Conservation (phyloP, 2,113 vertebrate species). For the Nycticryphes semicollaris region DNA sequence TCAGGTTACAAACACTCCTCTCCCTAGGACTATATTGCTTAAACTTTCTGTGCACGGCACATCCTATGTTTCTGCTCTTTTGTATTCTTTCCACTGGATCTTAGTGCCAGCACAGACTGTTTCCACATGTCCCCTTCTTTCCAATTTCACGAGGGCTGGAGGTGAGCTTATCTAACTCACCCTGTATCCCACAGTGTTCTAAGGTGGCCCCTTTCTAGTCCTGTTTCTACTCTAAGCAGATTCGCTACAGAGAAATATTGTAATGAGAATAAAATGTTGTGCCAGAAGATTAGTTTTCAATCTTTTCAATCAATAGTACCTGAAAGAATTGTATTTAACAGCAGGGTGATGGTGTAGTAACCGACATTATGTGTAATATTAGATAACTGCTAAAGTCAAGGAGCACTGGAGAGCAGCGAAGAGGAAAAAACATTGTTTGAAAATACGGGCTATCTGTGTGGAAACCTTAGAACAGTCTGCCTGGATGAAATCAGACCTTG, state of each 20-base stretch:
- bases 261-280: background rate
- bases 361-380: background rate
- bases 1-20: background rate
- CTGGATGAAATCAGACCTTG: slow-evolving; percentile 44
- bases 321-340: background rate
- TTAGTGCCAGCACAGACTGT: background rate
- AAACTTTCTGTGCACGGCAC: background rate
- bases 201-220: background rate
- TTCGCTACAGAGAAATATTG: background rate
- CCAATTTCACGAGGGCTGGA: background rate
- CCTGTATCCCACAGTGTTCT: background rate
- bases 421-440: slow-evolving; percentile 17
- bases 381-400: background rate
- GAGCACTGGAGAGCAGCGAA: background rate
- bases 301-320: background rate
- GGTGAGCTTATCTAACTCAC: background rate
- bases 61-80: background rate
- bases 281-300: slow-evolving; percentile 9
- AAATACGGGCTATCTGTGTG: slow-evolving; percentile 31
- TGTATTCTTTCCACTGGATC: background rate
- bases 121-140: background rate
- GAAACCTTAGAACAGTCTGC: slow-evolving; percentile 41
- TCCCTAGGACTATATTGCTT: background rate
- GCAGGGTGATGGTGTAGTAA: background rate
- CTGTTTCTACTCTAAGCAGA: background rate